Evolutionary conservation across 2,888 invertebrate species (phyloP).

Genomic region (Anthoptus insignis): DNA sequence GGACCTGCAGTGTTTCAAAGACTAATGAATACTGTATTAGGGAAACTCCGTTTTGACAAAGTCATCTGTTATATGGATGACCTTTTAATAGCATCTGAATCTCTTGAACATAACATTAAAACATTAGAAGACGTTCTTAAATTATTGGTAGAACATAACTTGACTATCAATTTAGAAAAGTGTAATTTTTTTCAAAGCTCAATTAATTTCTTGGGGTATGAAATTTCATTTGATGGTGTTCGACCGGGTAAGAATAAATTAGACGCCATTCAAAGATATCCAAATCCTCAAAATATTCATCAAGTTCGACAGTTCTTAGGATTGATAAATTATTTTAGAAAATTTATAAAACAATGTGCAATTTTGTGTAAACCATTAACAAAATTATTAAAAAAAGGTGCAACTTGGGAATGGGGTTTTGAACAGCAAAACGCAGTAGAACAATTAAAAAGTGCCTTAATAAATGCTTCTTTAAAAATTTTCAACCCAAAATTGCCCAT

Average conservation of each 20-base stretch:
- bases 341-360: conserved; percentile 16
- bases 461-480: neutral
- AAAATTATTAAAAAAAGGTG: conserved; percentile 12
- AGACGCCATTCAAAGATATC: conserved; percentile 10
- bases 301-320: conserved; percentile 20
- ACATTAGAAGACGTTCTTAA: conserved; percentile 1
- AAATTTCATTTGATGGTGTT: conserved; percentile 15
- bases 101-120: neutral
- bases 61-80: conserved; percentile 21
- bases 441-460: conserved; percentile 13
- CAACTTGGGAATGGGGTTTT: neutral
- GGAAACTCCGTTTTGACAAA: conserved; percentile 32
- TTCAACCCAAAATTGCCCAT: conserved; percentile 11
- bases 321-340: conserved; percentile 18
- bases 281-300: conserved; percentile 12
- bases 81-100: conserved; percentile 1
- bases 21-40: conserved; percentile 50
- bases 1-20: conserved; percentile 51
- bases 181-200: conserved; percentile 16
- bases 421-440: neutral
- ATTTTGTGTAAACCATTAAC: conserved; percentile 14
- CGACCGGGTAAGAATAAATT: conserved; percentile 10
- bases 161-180: conserved; percentile 22
- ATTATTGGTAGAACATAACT: neutral
- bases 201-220: conserved; percentile 11